phyloP scores from a whole-genome alignment of 2,113 vertebrate genomes.

The Anolis carolinensis region DNA sequence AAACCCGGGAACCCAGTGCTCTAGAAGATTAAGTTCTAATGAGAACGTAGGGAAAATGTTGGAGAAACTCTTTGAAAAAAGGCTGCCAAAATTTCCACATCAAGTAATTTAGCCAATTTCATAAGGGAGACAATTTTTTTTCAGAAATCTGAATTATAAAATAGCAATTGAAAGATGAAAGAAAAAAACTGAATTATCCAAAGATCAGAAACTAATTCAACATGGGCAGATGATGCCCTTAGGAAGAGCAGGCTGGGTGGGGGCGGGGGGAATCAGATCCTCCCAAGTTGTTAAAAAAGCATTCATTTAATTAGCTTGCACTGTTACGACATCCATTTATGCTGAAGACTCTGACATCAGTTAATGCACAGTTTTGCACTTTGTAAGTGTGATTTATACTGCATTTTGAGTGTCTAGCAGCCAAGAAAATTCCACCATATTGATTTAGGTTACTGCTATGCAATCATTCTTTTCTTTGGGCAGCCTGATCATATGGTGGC shows the following conservation, averaged over 20 bases:
- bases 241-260: neutral
- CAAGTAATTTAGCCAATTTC: neutral
- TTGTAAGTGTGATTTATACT: constrained; percentile 26
- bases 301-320: constrained; percentile 11
- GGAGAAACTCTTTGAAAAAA: neutral
- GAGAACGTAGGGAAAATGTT: neutral
- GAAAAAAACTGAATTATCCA: neutral
- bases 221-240: constrained; percentile 11
- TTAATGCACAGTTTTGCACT: neutral
- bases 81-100: neutral
- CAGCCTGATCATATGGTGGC: neutral
- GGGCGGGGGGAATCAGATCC: neutral
- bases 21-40: neutral
- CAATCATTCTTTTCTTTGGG: neutral
- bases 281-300: constrained; percentile 7
- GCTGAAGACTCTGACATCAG: constrained; percentile 9
- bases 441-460: neutral
- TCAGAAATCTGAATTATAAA: constrained; percentile 9
- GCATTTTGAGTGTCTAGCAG: neutral
- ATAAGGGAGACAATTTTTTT: neutral
- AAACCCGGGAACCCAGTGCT: too few species aligned
- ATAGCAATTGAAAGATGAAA: neutral
- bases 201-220: neutral
- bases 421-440: neutral
- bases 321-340: constrained; percentile 8